These are phyloP conservation scores for Polyommatus iphigenia DNA, from an alignment of 2,888 invertebrate genomes.

Conservation along the genomic window DNA sequence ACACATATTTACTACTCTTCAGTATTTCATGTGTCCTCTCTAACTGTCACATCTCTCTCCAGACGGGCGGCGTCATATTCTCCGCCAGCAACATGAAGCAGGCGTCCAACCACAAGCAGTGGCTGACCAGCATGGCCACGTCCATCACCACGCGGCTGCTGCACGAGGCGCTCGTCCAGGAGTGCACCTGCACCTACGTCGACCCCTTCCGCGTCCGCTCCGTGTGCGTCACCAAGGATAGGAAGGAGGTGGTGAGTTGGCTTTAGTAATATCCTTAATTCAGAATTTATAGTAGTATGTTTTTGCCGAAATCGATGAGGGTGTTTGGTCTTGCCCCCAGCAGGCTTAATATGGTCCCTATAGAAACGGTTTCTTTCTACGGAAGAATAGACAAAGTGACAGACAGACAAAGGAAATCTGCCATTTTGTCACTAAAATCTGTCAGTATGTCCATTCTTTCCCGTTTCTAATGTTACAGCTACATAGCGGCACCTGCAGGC, in stretches of 20 bases:
- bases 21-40: background rate
- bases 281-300: too few species aligned
- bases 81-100: constrained; percentile 79
- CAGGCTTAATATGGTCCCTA: too few species aligned
- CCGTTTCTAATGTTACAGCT: too few species aligned
- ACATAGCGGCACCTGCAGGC: too few species aligned
- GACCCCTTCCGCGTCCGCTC: constrained; percentile 61
- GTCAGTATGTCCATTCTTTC: too few species aligned
- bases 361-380: too few species aligned
- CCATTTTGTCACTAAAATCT: too few species aligned
- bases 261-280: background rate
- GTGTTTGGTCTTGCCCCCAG: too few species aligned
- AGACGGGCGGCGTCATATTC: constrained; percentile 84
- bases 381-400: too few species aligned
- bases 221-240: constrained; percentile 58
- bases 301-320: too few species aligned
- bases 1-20: too few species aligned
- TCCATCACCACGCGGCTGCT: constrained; percentile 67
- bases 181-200: constrained; percentile 66
- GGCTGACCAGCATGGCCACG: constrained; percentile 74
- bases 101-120: constrained; percentile 76
- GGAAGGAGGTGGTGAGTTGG: constrained; percentile 61
- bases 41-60: constrained; percentile 35
- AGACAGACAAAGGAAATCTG: too few species aligned
- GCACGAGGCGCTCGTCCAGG: constrained; percentile 59